Evolutionary conservation across 2,888 invertebrate genomes (phyloP), one percentile per base, ranked within the genome.

Genomic region (Galerucella nymphaeae): DNA sequence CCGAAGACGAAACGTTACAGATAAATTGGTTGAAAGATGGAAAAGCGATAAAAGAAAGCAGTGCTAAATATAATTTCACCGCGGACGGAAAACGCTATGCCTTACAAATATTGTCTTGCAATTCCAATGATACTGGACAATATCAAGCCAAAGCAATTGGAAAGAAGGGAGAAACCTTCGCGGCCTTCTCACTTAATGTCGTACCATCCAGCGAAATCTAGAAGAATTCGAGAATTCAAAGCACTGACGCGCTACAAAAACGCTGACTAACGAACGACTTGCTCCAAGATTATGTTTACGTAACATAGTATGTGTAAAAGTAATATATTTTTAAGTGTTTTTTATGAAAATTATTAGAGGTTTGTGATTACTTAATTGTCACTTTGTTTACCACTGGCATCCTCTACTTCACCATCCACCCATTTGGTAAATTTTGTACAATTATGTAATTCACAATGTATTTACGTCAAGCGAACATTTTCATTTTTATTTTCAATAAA

Each of bases 1-100:
- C 93, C 84, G 93, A 95, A 80, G 90, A 90, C 87, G 91, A 91
- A 77, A 90, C 91, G 80, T 88, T 93, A 79, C 91, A 92, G 85
- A 88, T 93, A 70, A 90, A 90, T 80, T 98, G 98, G 97, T 89
- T 95, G 83, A 97, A 97, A 89, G 97, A 98, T 89, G 96, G 96
- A 82, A 95, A 95, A 84, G 91, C 93, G 70, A 91, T 98, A 80
- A 94, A 95, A 84, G 96, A 96, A 84, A 90, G 90, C 63, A 90
- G 91, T 80, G 88, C 92, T 73, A 91, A 94, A 84, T 95, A 93
- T 86, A 92, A 93, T 83, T 94, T 96, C 87, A 93, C 93, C 74
- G 93, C 93, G 86, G 94, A 95, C 84, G 93, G 93, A 80, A 93
- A 93, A 80, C 91, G 92, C 77, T 96, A 94, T 88, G 90, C 91